Conservation (phyloP, 2,888 invertebrate species). For the Thalpophila matura region DNA sequence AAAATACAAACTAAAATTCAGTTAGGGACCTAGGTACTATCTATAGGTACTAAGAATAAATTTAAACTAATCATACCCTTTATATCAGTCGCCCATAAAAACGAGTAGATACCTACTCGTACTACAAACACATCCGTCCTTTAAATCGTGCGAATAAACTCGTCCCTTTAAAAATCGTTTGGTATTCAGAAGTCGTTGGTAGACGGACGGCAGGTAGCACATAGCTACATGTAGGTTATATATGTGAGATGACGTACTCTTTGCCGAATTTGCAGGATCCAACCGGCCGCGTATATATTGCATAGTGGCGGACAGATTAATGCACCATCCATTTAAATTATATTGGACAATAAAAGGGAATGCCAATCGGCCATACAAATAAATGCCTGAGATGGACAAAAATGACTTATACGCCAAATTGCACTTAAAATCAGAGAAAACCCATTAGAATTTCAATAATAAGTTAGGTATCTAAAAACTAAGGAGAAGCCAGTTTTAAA, state of each 20-base stretch:
- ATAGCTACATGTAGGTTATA: constrained; percentile 39
- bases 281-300: constrained; percentile 34
- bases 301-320: constrained; percentile 46
- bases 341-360: too few species aligned
- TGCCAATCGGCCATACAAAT: too few species aligned
- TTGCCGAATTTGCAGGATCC: constrained; percentile 57
- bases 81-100: constrained; percentile 23
- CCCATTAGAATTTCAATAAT: too few species aligned
- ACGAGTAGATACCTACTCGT: constrained; percentile 15
- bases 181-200: constrained; percentile 72
- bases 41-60: too few species aligned
- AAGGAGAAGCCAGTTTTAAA: too few species aligned
- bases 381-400: too few species aligned
- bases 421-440: too few species aligned
- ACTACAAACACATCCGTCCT: constrained; percentile 50
- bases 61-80: constrained; percentile 10
- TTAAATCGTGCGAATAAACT: constrained; percentile 59
- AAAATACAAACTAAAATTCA: neutral
- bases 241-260: constrained; percentile 55
- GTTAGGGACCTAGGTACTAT: too few species aligned
- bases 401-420: too few species aligned
- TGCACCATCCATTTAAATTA: neutral
- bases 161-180: constrained; percentile 67
- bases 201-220: constrained; percentile 71
- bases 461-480: too few species aligned